Percentiles rank a stretch among this genome's conserved stretches.
phyloP scores from a whole-genome alignment of 2,113 vertebrate species.

The Notechis scutatus region DNA sequence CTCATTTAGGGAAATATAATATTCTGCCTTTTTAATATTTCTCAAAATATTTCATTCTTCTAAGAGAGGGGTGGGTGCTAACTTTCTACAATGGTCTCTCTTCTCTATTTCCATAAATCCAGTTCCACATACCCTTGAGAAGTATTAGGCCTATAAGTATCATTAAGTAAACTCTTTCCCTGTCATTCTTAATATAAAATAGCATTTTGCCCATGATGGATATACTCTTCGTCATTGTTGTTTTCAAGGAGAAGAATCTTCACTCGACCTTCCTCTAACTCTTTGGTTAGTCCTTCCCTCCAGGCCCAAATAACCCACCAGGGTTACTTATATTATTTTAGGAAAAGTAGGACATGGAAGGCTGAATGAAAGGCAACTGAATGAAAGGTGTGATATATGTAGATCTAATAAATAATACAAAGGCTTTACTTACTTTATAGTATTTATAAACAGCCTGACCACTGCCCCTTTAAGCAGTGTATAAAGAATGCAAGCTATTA shows the following conservation, averaged over 20 bases:
- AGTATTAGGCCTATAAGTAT: not conserved
- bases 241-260: not conserved
- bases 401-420: not conserved
- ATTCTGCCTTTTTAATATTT: too few relatives aligned
- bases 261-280: not conserved
- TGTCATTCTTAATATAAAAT: not conserved
- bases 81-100: not conserved
- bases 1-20: too few relatives aligned
- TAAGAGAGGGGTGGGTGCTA: too few relatives aligned
- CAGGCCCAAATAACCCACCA: not conserved
- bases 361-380: not conserved
- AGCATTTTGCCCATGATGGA: not conserved
- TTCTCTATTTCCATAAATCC: not conserved
- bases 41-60: too few relatives aligned
- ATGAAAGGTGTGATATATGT: not conserved
- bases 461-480: not conserved
- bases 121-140: not conserved
- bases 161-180: not conserved
- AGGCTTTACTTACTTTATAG: not conserved
- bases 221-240: not conserved
- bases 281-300: not conserved
- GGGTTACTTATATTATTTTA: not conserved
- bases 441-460: not conserved
- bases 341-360: not conserved
- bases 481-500: not conserved